Evolutionary conservation across 2,797 vertebrate species (phyloP).

Genomic region (Smutsia temminckii): DNA sequence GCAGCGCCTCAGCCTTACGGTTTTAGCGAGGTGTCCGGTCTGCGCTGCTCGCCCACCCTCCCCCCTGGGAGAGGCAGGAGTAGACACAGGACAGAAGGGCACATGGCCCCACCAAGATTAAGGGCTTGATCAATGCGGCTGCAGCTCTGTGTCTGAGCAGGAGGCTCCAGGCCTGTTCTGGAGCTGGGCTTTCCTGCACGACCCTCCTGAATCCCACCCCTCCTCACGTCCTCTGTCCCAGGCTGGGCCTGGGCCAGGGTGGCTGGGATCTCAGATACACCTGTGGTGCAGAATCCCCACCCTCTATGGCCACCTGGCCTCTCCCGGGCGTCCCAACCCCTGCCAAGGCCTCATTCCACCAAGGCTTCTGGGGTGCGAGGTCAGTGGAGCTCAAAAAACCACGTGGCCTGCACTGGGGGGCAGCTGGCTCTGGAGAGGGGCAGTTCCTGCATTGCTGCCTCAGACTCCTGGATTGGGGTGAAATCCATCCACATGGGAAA

Average conservation of each 20-base stretch:
- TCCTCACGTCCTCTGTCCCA: neutral
- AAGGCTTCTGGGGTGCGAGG: neutral
- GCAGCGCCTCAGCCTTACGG: too few relatives aligned
- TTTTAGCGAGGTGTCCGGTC: too few relatives aligned
- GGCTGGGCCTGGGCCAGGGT: neutral
- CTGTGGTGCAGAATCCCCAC: too few relatives aligned
- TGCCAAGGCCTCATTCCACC: too few relatives aligned
- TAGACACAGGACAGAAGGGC: neutral
- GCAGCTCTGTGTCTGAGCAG: neutral
- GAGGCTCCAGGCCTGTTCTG: neutral
- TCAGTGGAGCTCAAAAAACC: fast-evolving
- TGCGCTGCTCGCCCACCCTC: too few relatives aligned
- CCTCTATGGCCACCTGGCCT: too few relatives aligned
- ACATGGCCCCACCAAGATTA: neutral
- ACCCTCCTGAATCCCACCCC: too few relatives aligned
- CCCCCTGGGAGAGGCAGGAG: neutral
- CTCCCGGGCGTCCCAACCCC: too few relatives aligned
- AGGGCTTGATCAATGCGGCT: neutral
- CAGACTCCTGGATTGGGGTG: neutral
- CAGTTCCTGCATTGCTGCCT: fast-evolving
- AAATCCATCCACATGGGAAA: neutral
- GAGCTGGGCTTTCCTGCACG: too few relatives aligned
- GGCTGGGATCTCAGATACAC: neutral
- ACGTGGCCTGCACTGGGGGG: fast-evolving
- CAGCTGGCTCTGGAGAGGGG: fast-evolving